Evolutionary conservation across 2,888 invertebrate genomes (phyloP), one percentile per base, ranked within the genome.

Genomic region (Elaeidobius kamerunicus): DNA sequence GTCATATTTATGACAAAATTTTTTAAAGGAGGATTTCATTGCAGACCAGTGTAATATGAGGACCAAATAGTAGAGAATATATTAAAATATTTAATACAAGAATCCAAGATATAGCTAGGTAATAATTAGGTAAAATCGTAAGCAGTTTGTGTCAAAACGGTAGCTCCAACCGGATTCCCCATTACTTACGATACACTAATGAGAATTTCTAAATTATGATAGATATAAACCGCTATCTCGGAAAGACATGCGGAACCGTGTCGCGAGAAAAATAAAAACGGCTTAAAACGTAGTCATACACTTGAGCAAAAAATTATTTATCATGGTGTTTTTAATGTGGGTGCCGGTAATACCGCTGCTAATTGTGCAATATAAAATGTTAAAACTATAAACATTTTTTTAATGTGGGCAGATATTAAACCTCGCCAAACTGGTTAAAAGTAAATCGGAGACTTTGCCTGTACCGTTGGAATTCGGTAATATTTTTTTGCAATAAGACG

Each of bases 361-460:
- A 52, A 52, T 52, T 52, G 41, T 46, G 52, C 41, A 35, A 46
- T 42, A 52, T 46, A 52, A 45, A 52, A 52, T 46, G 51, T 44
- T 51, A 44, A 51, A 51, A 51, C 51, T 51, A 51, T 51, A 51
- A 51, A 51, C 15, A 45, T 51, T 30, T 44, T 36, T 44, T 34
- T 30, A 51, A 50, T 43, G 50, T 50, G 50, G 50, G 43, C 38
- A 43, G 48, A 43, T 14, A 9, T 43, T 43, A 43, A 43, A 50
- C 34, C 36, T 49, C 19, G 42, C 50, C 28, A 38, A 51, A 51
- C 51, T 44, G 51, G 44, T 51, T 45, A 45, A 51, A 48, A 51
- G 36, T 45, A 35, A 44, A 44, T 34, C 34, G 35, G 44, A 43
- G n/a, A n/a, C n/a, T n/a, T n/a, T n/a, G n/a, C n/a, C n/a, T n/a